Conservation (phyloP, 2,113 vertebrate genomes). For the Gymnocephalus cernua region DNA sequence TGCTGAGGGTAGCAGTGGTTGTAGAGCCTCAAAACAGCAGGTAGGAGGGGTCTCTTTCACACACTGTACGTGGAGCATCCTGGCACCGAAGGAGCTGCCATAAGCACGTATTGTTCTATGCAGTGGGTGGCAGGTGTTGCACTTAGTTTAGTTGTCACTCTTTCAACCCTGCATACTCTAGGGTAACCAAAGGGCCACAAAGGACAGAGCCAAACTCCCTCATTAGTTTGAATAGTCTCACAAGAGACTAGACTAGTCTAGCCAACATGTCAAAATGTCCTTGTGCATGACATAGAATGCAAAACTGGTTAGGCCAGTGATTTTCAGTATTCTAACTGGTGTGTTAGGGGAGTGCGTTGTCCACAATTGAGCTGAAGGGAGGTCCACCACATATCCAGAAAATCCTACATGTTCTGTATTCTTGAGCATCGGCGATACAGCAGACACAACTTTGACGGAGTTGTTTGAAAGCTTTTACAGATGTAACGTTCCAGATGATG, state of each 20-base stretch:
- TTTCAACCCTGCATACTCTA: constrained; percentile 1
- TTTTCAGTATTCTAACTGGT: background rate
- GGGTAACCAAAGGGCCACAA: background rate
- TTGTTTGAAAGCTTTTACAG: background rate
- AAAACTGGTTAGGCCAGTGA: background rate
- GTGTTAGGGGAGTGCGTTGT: background rate
- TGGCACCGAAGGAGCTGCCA: constrained; percentile 26
- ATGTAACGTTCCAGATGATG: background rate
- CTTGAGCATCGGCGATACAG: no score
- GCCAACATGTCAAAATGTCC: background rate
- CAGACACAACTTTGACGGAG: background rate
- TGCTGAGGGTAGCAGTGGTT: background rate
- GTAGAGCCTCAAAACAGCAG: background rate
- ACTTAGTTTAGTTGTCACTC: constrained; percentile 21
- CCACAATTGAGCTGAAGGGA: background rate
- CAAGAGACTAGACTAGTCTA: background rate
- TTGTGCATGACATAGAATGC: background rate
- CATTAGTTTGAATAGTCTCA: background rate
- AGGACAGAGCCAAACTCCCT: constrained; percentile 6
- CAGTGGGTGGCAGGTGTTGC: constrained; percentile 19
- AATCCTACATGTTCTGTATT: background rate
- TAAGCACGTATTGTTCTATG: constrained; percentile 3
- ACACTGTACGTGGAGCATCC: background rate
- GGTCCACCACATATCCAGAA: background rate
- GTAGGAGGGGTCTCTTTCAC: constrained; percentile 1